Evolutionary conservation across 35 echinoderm and acorn worm genomes (phyloP).

Genomic region (Apostichopus parvimensis): DNA sequence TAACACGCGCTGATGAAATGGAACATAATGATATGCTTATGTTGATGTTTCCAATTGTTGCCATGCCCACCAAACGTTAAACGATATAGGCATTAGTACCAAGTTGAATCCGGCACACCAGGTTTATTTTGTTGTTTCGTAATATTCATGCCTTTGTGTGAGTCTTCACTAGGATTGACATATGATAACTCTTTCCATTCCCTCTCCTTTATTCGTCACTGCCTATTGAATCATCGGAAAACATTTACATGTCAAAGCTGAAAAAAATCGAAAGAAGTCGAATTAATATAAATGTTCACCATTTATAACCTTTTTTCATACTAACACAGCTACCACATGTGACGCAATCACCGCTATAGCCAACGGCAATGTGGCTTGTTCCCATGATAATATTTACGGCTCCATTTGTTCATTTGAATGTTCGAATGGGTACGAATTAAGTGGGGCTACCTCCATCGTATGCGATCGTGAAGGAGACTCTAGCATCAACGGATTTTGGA

Average conservation of each 20-base stretch:
- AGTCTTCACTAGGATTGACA: background rate
- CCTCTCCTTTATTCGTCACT: background rate
- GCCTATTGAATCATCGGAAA: no score
- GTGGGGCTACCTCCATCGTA: background rate
- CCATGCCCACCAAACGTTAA: no score
- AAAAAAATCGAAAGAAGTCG: no score
- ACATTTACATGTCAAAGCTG: no score
- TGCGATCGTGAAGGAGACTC: background rate
- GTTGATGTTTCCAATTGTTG: no score
- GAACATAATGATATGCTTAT: no score
- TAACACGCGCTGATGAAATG: no score
- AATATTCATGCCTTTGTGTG: background rate
- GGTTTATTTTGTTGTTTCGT: background rate
- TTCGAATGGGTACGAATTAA: background rate
- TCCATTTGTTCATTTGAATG: background rate
- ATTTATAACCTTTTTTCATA: background rate
- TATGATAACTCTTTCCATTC: background rate
- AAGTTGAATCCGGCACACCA: background rate
- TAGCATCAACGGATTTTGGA: background rate
- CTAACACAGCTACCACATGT: background rate
- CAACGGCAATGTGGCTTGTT: background rate
- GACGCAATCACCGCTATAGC: background rate
- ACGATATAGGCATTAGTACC: no score
- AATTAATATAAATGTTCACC: background rate
- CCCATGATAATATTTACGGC: background rate